Evolutionary conservation across 2,113 vertebrate genomes (phyloP).

Genomic region (Macrotis lagotis): DNA sequence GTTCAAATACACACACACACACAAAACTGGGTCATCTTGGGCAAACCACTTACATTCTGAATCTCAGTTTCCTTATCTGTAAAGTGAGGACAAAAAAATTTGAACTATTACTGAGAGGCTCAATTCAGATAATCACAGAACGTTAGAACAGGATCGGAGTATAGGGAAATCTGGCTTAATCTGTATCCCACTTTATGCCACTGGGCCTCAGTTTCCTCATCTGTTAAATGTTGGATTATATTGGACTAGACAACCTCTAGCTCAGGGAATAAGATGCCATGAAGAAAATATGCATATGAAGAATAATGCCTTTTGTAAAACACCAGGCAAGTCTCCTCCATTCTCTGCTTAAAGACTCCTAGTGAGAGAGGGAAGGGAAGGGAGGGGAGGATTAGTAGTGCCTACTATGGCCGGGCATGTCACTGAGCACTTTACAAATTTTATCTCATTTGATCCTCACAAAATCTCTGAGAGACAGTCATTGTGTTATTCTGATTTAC

Average conservation of each 20-base stretch:
- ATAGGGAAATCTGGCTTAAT: neutral
- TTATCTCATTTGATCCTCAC: neutral
- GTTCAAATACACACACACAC: neutral
- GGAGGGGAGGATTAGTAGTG: too few relatives aligned
- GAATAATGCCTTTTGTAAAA: neutral
- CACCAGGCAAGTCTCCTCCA: neutral
- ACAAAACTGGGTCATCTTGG: neutral
- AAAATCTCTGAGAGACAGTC: neutral
- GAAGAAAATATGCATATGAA: too few relatives aligned
- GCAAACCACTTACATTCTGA: neutral
- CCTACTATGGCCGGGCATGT: neutral
- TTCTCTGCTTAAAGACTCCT: neutral
- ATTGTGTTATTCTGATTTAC: neutral
- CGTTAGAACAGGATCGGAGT: neutral
- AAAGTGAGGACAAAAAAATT: rapidly evolving
- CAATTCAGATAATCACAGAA: neutral
- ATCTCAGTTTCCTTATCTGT: neutral
- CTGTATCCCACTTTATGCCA: neutral
- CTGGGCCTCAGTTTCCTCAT: neutral
- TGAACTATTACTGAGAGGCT: neutral
- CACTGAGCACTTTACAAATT: neutral
- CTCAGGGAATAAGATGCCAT: neutral
- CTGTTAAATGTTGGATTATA: neutral
- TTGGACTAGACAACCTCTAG: neutral
- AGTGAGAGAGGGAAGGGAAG: neutral